A percentile compares a stretch with the other conserved stretches of the same genome.
These are phyloP conservation scores for Pelobates fuscus DNA, from an alignment of 2,113 vertebrate genomes.

Conservation along the genomic window DNA sequence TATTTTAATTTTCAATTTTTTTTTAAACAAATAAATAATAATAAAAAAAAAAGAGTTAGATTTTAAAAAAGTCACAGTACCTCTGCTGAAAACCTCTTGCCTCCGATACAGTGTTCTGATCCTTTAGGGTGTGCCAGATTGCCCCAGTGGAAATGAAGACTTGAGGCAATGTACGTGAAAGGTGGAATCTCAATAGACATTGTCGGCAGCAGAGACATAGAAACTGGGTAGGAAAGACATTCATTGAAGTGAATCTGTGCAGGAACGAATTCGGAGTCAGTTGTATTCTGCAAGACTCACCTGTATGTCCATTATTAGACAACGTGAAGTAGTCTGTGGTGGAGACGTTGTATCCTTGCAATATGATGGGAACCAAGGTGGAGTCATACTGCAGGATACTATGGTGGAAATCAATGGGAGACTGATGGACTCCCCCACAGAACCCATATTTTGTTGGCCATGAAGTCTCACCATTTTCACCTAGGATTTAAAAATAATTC, in stretches of 20 bases:
- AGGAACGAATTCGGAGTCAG: background rate
- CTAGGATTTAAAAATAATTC: constrained; percentile 63
- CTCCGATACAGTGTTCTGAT: constrained; percentile 84
- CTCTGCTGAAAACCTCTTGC: constrained; percentile 86
- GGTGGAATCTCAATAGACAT: constrained; percentile 82
- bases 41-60: background rate
- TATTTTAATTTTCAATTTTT: too few relatives aligned
- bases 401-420: constrained; percentile 85
- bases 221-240: constrained; percentile 68
- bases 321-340: constrained; percentile 75
- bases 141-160: constrained; percentile 95
- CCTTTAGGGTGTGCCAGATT: constrained; percentile 69
- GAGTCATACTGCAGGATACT: constrained; percentile 83
- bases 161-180: constrained; percentile 77
- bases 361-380: constrained; percentile 74
- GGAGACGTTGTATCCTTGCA: constrained; percentile 81
- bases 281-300: constrained; percentile 64
- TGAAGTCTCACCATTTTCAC: constrained; percentile 76
- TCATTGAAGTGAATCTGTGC: background rate
- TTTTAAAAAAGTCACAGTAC: too few relatives aligned
- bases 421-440: constrained; percentile 86
- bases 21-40: background rate
- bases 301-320: constrained; percentile 88
- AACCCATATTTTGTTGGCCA: constrained; percentile 82
- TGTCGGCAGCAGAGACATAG: constrained; percentile 73